These are phyloP conservation scores for Ditylenchus dipsaci DNA, from an alignment of 1,140 invertebrate species.

Conservation along the genomic window DNA sequence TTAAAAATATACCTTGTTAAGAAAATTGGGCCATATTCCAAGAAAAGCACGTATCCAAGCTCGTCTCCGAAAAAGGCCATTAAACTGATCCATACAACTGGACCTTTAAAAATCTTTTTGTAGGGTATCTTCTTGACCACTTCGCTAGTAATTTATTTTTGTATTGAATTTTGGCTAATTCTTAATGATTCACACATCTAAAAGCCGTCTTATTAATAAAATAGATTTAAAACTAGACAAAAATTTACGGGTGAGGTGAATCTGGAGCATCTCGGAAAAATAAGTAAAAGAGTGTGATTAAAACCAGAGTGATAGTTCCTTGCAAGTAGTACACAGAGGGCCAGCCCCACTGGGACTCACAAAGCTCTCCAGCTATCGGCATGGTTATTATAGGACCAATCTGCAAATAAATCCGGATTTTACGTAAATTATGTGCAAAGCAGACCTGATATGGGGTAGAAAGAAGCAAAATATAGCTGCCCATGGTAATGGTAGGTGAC, in stretches of 20 bases:
- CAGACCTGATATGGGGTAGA: not conserved
- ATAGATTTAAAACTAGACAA: not conserved
- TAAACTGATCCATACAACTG: conserved; percentile 21
- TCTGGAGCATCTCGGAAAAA: conserved; percentile 38
- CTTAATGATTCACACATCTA: not conserved
- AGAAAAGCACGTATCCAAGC: conserved; percentile 40
- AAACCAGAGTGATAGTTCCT: conserved; percentile 32
- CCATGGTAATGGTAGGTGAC: not conserved
- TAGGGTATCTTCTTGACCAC: not conserved
- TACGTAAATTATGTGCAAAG: not conserved
- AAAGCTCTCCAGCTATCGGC: conserved; percentile 44
- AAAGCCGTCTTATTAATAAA: not conserved
- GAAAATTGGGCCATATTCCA: conserved; percentile 53
- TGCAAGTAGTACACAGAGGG: conserved; percentile 43
- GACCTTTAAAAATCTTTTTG: not conserved
- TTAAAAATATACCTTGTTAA: conserved; percentile 40
- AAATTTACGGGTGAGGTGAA: conserved; percentile 3
- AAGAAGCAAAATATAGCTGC: not conserved
- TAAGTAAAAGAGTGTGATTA: conserved; percentile 31
- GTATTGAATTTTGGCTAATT: not conserved
- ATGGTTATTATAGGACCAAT: conserved; percentile 45
- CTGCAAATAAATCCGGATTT: conserved; percentile 7
- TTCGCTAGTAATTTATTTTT: not conserved
- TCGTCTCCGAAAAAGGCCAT: conserved; percentile 15
- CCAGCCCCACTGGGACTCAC: conserved; percentile 35